Evolutionary conservation across 2,113 vertebrate species (phyloP), one percentile per base, ranked within the genome.

Genomic region (Salvelinus alpinus): DNA sequence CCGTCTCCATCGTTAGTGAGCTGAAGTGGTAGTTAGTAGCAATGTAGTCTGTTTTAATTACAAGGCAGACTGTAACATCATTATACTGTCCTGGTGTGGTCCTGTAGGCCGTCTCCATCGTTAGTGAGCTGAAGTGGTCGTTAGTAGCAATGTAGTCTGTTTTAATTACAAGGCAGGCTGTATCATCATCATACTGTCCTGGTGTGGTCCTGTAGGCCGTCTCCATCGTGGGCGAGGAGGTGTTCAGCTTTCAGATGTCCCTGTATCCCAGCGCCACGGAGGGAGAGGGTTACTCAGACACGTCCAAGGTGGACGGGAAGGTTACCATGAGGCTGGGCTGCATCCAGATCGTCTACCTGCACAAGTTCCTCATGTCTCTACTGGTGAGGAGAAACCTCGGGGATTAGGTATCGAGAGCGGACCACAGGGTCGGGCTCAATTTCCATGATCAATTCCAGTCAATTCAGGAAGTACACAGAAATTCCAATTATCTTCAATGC

Each of bases 201-300:
- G 62, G 20, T 87, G 48, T 29, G 14, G 9, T 44, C 16, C 79
- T 48, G 73, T 85, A 99, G 98, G 97, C 93, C 0, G 96, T 99
- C 73, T 99, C 97, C 66, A 98, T 99, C 78, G 78, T 98, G 85
- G 96, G 96, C 47, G 95, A 98, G 85, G 98, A 99, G 91, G 96
- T 99, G 82, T 99, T 99, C 86, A 97, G 93, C 88, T 98, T 99
- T 82, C 94, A 93, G 72, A 80, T 99, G 85, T 90, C 86, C 16
- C 82, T 98, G 84, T 96, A 94, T 84, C 94, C 96, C 0, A 91
- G 92, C 51, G 96, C 95, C 34, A 98, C 96, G 0, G 94, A 96
- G 70, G 96, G 95, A 0, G 93, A 94, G 2, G 92, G 91, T 8
- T 99, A 99, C 83, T 72, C 82, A 1, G 94, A 99, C 87, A 95